Base-by-base conservation (phyloP, 2,113 vertebrate genomes). In the Channa argus region DNA sequence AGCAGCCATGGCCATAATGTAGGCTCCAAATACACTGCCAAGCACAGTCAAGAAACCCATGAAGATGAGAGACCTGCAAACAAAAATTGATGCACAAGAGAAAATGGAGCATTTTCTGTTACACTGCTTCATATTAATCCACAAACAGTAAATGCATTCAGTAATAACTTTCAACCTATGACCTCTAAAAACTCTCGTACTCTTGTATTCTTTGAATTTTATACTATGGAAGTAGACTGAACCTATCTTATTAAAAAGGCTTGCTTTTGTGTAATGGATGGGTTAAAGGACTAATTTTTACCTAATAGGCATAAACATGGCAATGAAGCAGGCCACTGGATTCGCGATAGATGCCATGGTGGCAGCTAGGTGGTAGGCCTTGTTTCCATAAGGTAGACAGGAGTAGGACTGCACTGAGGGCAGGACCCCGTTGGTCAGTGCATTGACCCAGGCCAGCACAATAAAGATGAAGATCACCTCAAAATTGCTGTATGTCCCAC, bases 371-470 rank as follows among this genome's bases (percentile, higher is more conserved):
- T 96, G 95, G 87, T 96, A 96, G 43, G 95, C 89, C 63, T 89
- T 71, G 82, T 93, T 94, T 11, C 95, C 95, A 0, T 96, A 96
- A 6, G 95, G 95, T 77, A 96, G 91, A 73, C 95, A 96, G 13
- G 95, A 95, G 87, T 95, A 96, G 13, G 95, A 89, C 91, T 96
- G 95, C 9, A 96, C 92, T 0, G 95, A 93, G 1, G 95, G 95
- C 49, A 96, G 91, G 50, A 95, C 93, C 0, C 92, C 94, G 5
- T 96, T 96, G 79, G 95, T 96, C 86, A 96, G 86, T 15, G 93
- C 94, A 24, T 95, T 96, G 52, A 94, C 95, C 95, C 95, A 96
- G 8, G 92, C 94, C 61, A 96, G 84, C 13, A 94, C 80, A 3
- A 92, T 59, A 78, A 96, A 96, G 78, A 96, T 91, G 63, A 92